These are phyloP conservation scores for Gymnothorax reevesii DNA, from an alignment of 2,797 vertebrate species.

Conservation along the genomic window DNA sequence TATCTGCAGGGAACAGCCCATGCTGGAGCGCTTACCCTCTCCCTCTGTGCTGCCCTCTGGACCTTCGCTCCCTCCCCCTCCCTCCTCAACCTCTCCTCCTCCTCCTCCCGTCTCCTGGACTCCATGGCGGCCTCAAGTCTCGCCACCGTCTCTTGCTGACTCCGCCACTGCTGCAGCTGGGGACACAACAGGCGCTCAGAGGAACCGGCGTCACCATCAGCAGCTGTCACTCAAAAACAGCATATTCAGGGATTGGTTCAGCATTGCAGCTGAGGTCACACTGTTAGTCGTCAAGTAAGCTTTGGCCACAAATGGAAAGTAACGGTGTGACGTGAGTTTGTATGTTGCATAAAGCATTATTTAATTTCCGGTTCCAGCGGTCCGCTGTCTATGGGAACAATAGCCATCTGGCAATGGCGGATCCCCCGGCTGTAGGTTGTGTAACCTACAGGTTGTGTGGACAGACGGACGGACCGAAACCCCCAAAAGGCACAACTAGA, in stretches of 20 bases:
- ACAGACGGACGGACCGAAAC: too few relatives aligned
- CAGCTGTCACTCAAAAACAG: neutral
- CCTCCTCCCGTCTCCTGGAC: constrained; percentile 74
- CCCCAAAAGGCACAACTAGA: too few relatives aligned
- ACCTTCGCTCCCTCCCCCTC: constrained; percentile 73
- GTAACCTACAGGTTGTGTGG: too few relatives aligned
- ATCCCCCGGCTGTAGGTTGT: too few relatives aligned
- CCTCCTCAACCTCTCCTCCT: constrained; percentile 73
- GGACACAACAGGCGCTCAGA: constrained; percentile 33
- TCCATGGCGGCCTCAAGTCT: constrained; percentile 80
- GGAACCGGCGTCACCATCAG: neutral
- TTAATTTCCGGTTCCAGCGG: too few relatives aligned
- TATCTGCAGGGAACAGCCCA: neutral
- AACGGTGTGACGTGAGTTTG: too few relatives aligned
- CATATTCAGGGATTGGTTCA: neutral
- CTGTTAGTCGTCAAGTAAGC: neutral
- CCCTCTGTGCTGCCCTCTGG: constrained; percentile 78
- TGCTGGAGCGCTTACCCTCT: constrained; percentile 58
- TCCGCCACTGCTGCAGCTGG: constrained; percentile 84
- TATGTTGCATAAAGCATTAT: too few relatives aligned
- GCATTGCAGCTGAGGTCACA: neutral
- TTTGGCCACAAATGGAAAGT: neutral
- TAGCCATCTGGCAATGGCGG: too few relatives aligned
- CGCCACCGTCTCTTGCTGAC: constrained; percentile 82
- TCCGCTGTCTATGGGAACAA: too few relatives aligned